phyloP scores from a whole-genome alignment of 2,888 invertebrate genomes.

The Anthophora plumipes region DNA sequence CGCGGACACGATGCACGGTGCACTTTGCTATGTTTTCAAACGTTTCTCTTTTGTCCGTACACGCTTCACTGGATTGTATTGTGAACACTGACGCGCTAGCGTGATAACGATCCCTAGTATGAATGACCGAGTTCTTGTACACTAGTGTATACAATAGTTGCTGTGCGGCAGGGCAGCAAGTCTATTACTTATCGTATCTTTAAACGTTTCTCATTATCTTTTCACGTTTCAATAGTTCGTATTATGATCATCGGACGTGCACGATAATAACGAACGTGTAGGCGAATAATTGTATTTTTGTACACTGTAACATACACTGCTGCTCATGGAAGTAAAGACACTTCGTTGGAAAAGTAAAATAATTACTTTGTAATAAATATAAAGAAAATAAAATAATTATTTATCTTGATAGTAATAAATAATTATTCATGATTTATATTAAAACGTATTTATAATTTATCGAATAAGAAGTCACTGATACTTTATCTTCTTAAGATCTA shows the following conservation, averaged over 20 bases:
- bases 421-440: too few species aligned
- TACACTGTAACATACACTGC: background rate
- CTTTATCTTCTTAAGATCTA: too few species aligned
- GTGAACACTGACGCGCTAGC: constrained; percentile 23
- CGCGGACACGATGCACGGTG: background rate
- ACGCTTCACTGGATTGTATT: constrained; percentile 26
- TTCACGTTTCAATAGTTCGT: constrained; percentile 25
- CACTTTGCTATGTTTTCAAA: constrained; percentile 22
- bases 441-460: too few species aligned
- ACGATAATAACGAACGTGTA: background rate
- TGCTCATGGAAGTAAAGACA: too few species aligned
- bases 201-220: constrained; percentile 41
- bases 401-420: too few species aligned
- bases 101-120: constrained; percentile 41
- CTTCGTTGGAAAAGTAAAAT: too few species aligned
- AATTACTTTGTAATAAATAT: too few species aligned
- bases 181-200: constrained; percentile 34
- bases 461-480: too few species aligned
- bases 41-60: constrained; percentile 31
- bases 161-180: constrained; percentile 13
- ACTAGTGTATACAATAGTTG: constrained; percentile 27
- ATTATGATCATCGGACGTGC: constrained; percentile 2
- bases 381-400: too few species aligned
- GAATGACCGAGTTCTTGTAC: constrained; percentile 45
- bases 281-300: background rate